Base-by-base conservation (phyloP, 1,140 invertebrate species). In the Phortica variegata region DNA sequence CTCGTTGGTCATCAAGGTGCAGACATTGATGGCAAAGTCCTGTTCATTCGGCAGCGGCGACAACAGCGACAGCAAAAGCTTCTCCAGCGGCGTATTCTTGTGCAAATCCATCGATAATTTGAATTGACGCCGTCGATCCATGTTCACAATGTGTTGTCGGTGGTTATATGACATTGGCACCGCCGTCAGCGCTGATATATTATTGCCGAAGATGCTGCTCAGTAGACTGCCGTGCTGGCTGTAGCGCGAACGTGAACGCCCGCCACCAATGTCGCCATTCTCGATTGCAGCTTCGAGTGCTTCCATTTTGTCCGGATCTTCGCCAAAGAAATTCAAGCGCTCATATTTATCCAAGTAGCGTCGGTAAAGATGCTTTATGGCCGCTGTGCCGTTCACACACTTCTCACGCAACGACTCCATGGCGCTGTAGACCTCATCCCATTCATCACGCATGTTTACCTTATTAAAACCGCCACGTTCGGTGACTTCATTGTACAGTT, bases 41-140 rank as follows among this genome's bases (percentile, higher is more conserved):
- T 98, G 93, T 79, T 99, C 97, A 77, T 99, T 99, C 12, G 96
- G 95, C 58, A 99, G 80, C 1, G 95, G 95, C 26, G 91, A 95
- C 15, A 95, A 76, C 6, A 99, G 79, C 0, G 95, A 95, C 20
- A 96, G 80, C 16, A 91, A 85, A 10, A 99, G 79, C 58, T 90
- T 87, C 58, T 93, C 89, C 95, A 94, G 61, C 91, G 90, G 10
- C 87, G n/a, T 88, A 33, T 86, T 80, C 56, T 85, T 86, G 54
- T 89, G 87, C 19, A 93, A 75, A 55, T 88, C 77, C 3, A 65
- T 68, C 3, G 65, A 73, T 42, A 65, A 61, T 63, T 81, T 79
- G 32, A 73, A 55, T 15, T 58, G 61, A 0, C 65, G 49, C 2
- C 76, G 43, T 0, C 73, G 53, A 21, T 70, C 60, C 88, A 87